Evolutionary conservation across 2,113 vertebrate species (phyloP), one percentile per base, ranked within the genome.

Genomic region (Amphilophus citrinellus): DNA sequence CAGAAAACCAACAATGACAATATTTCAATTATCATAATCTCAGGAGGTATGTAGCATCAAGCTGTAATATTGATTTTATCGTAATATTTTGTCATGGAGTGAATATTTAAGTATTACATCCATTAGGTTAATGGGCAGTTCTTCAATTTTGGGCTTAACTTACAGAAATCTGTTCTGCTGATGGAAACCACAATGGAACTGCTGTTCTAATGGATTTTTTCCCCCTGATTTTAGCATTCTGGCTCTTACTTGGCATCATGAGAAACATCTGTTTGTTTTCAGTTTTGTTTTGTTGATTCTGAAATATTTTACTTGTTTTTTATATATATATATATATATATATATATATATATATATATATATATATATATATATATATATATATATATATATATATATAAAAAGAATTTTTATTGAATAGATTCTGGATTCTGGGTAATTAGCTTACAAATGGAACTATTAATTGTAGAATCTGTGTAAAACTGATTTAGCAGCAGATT

Each of bases 111-210:
- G 6, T 57, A n/a, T 30, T 14, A 7, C n/a, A 22, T 79, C 80
- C 71, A 87, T 90, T 77, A 89, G 32, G 68, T 20, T 58, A 82
- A 87, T 82, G 11, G 47, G 9, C 1, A 20, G 13, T 63, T 50
- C 3, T 32, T n/a, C 9, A 37, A 24, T 53, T 44, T 61, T 57
- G 53, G 7, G 22, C 35, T 61, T 39, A 1, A 32, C 58, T 84
- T 27, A 56, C 3, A 61, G 18, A 63, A 27, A 30, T 68, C 11
- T 78, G 3, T 79, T 73, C 27, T 61, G 2, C 8, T 82, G 11
- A 83, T 42, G 13, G 57, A 76, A 61, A 66, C 80, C 30, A 39
- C 78, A 86, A 32, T 22, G 76, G 17, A 53, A n/a, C 20, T 0
- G 10, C 24, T 39, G 35, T 47, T 81, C 57, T 85, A 85, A 83